phyloP scores from a whole-genome alignment of 1,140 invertebrate genomes.

The Drosophila asahinai region DNA sequence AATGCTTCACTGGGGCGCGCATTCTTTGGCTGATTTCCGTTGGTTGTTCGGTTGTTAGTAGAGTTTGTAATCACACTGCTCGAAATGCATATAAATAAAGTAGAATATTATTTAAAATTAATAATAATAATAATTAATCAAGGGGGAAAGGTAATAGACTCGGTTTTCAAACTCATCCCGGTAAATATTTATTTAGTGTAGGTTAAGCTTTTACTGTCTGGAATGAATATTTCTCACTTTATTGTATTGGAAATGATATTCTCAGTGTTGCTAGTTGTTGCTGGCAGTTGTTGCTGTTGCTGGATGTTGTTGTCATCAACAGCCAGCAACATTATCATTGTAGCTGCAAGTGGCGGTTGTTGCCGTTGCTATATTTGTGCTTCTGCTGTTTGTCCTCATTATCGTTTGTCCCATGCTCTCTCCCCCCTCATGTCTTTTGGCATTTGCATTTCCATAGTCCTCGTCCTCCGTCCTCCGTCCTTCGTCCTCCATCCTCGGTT shows the following conservation, averaged over 20 bases:
- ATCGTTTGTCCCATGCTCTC: constrained; percentile 70
- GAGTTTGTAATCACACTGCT: constrained; percentile 18
- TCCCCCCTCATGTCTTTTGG: constrained; percentile 67
- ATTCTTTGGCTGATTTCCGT: constrained; percentile 76
- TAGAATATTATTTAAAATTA: neutral
- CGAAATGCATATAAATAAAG: neutral
- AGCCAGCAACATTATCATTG: constrained; percentile 75
- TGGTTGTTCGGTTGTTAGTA: constrained; percentile 43
- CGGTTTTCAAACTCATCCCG: neutral
- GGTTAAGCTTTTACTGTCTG: too few relatives aligned
- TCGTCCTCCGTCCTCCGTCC: neutral
- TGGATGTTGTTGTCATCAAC: constrained; percentile 71
- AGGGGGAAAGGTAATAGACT: too few relatives aligned
- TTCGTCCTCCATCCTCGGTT: neutral
- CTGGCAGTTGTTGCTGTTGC: constrained; percentile 25
- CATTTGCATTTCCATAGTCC: constrained; percentile 64
- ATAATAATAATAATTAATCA: too few relatives aligned
- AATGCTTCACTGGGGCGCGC: constrained; percentile 41
- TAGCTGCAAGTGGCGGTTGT: constrained; percentile 66
- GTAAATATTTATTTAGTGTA: neutral
- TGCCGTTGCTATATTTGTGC: constrained; percentile 37
- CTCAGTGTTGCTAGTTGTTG: constrained; percentile 15
- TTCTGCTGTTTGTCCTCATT: constrained; percentile 77
- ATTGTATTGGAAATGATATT: too few relatives aligned
- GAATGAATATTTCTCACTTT: too few relatives aligned